Base-by-base conservation (phyloP, 2,797 vertebrate genomes). In the Micropoecilia bifurca region DNA sequence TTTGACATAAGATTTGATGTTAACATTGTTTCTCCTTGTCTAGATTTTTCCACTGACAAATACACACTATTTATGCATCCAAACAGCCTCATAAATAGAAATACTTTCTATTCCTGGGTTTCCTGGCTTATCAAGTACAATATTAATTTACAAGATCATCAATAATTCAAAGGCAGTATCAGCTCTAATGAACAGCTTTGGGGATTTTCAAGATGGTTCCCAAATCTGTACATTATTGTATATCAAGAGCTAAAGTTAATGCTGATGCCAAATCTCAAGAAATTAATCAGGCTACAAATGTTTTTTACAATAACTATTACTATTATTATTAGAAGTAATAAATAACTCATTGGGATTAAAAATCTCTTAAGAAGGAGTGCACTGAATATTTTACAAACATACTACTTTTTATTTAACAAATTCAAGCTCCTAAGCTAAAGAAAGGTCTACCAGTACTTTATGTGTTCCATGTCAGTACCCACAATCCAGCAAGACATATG, bases 71-170 rank as follows among this genome's bases (percentile, higher is more conserved):
- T 75, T 36, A 73, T 69, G 12, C 0, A 43, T 69, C 36, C 46
- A 50, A 83, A 75, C 28, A 75, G 48, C 4, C 3, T 8, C 77
- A 75, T 78, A 45, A 73, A 73, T 85, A 78, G 18, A 43, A 30
- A 2, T 22, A 12, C 18, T 10, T 66, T 18, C 3, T 36, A 41
- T 53, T 13, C 13, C 71, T 50, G 47, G 22, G 18, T 0, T 33
- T 55, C 30, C 75, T 9, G 46, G 71, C 5, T 80, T 78, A 80
- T 78, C 41, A 43, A 28, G 50, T 28, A 66, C 80, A 79, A 83
- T 77, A 86, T 85, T 48, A 80, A 45, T 80, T 83, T 82, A 88
- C 78, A 73, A 79, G 45, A 55, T 69, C 75, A 78, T 85, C 74
- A 85, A 78, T 86, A 78, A 85, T 83, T 78, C 66, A 48, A 68